These are phyloP conservation scores for Urocynchramus pylzowi DNA, from an alignment of 2,113 vertebrate genomes.

Conservation along the genomic window DNA sequence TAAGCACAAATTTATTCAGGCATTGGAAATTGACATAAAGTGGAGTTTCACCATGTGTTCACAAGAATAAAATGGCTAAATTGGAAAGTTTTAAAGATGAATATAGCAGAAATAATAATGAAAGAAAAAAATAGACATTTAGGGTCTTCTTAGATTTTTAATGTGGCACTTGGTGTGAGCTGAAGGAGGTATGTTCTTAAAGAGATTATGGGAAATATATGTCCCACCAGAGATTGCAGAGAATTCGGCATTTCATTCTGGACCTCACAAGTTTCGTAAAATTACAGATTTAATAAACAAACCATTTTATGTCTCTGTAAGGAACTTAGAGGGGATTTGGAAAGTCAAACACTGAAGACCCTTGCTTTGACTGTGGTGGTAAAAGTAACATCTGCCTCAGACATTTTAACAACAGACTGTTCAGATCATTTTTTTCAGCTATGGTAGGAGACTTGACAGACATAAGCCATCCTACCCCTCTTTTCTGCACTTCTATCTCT, in stretches of 20 bases:
- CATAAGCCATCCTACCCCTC: constrained; percentile 38
- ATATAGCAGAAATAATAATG: neutral
- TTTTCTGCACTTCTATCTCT: neutral
- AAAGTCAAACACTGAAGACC: constrained; percentile 76
- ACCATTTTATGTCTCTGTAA: constrained; percentile 70
- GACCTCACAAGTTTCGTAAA: constrained; percentile 70
- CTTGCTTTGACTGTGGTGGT: constrained; percentile 68
- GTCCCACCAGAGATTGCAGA: neutral
- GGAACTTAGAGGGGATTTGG: constrained; percentile 72
- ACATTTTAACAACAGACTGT: constrained; percentile 65
- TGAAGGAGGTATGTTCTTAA: constrained; percentile 15
- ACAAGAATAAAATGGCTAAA: neutral
- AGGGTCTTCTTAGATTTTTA: neutral
- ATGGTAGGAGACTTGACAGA: constrained; percentile 53
- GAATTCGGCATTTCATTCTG: constrained; percentile 7
- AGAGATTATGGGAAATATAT: constrained; percentile 50
- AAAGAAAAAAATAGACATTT: neutral
- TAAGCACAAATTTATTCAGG: neutral
- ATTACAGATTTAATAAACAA: constrained; percentile 73
- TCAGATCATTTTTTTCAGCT: constrained; percentile 62
- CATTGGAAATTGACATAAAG: neutral
- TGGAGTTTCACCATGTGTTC: neutral
- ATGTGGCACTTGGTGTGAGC: neutral
- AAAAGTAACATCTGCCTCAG: constrained; percentile 74
- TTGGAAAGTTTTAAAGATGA: neutral